Conservation (phyloP, 1,140 invertebrate genomes). For the Nomia melanderi region DNA sequence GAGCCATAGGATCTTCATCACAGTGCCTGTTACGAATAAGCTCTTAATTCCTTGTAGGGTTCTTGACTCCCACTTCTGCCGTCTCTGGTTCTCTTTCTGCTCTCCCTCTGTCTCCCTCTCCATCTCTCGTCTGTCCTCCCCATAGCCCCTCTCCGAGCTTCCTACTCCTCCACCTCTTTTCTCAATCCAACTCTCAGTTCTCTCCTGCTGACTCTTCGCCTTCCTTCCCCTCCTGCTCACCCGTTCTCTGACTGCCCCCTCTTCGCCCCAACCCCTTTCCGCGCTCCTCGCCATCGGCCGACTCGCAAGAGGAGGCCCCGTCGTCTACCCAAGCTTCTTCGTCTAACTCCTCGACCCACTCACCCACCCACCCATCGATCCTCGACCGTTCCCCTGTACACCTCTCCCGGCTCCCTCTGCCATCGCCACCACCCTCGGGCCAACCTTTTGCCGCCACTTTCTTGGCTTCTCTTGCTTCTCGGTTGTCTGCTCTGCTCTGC, state of each 20-base stretch:
- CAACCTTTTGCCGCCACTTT: constrained; percentile 55
- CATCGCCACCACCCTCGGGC: constrained; percentile 51
- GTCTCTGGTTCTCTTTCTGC: constrained; percentile 52
- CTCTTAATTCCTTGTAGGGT: constrained; percentile 79
- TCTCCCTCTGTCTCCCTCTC: no score
- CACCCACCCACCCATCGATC: constrained; percentile 53
- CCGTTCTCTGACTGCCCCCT: constrained; percentile 4
- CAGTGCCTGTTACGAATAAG: constrained; percentile 77
- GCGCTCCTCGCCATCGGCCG: neutral
- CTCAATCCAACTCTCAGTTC: constrained; percentile 48
- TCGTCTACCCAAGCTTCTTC: constrained; percentile 36
- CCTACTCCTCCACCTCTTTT: constrained; percentile 34
- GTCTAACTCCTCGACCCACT: constrained; percentile 43
- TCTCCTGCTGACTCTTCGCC: constrained; percentile 44
- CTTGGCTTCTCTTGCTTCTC: constrained; percentile 56
- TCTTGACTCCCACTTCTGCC: constrained; percentile 72
- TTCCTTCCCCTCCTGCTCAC: neutral
- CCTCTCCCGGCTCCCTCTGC: no score
- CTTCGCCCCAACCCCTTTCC: neutral
- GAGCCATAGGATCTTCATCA: constrained; percentile 76
- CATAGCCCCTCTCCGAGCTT: neutral
- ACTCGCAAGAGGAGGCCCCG: constrained; percentile 3
- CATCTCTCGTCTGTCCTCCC: neutral
- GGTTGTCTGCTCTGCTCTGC: constrained; percentile 44
- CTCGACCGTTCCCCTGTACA: no score